Conservation (phyloP, 2,888 invertebrate species). For the Mycogona germanica region DNA sequence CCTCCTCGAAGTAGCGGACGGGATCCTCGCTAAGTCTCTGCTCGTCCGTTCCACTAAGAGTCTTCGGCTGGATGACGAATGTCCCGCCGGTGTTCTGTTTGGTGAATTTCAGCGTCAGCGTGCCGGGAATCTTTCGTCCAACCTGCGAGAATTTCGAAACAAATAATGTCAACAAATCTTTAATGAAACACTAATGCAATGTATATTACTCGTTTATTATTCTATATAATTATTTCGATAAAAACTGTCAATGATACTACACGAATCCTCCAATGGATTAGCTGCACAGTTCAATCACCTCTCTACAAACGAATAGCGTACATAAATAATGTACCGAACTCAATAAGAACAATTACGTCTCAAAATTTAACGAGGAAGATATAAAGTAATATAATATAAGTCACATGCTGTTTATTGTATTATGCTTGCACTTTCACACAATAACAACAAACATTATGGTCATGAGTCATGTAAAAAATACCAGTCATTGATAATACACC, state of each 20-base stretch:
- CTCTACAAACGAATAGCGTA: too few species aligned
- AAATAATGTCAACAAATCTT: background rate
- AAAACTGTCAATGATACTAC: background rate
- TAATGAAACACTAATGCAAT: background rate
- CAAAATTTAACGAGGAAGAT: too few species aligned
- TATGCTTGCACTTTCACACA: too few species aligned
- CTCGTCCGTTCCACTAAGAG: slow-evolving; percentile 12
- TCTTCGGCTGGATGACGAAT: slow-evolving; percentile 15
- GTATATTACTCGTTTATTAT: background rate
- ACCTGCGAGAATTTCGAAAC: slow-evolving; percentile 4
- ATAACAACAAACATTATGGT: too few species aligned
- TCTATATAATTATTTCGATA: background rate
- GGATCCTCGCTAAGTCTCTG: slow-evolving; percentile 7
- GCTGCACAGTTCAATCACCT: too few species aligned
- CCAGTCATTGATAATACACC: too few species aligned
- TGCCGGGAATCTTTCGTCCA: slow-evolving; percentile 16
- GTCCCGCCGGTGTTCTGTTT: slow-evolving; percentile 9
- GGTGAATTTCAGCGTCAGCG: slow-evolving; percentile 16
- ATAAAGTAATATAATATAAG: too few species aligned
- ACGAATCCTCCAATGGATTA: too few species aligned
- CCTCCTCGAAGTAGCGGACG: slow-evolving; percentile 3
- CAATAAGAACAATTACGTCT: too few species aligned
- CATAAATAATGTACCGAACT: too few species aligned
- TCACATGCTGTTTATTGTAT: too few species aligned
- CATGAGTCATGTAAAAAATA: too few species aligned